These are phyloP conservation scores for Phalacrocorax brasilianus DNA, from an alignment of 2,113 vertebrate genomes.

Conservation along the genomic window DNA sequence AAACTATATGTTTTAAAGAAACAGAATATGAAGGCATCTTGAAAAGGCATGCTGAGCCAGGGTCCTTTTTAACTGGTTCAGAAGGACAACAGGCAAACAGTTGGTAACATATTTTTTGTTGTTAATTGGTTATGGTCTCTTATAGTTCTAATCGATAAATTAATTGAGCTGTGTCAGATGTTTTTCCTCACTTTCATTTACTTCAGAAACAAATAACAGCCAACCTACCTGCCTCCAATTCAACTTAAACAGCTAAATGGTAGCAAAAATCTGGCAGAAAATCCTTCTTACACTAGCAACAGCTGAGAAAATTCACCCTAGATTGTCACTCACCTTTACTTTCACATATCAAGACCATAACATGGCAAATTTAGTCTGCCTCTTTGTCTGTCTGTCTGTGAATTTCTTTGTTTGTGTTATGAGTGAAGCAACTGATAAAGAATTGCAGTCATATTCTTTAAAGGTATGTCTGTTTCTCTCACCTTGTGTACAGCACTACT, in stretches of 20 bases:
- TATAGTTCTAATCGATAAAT: neutral
- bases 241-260: neutral
- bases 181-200: neutral
- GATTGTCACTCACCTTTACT: neutral
- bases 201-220: neutral
- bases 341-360: neutral
- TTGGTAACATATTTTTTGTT: neutral
- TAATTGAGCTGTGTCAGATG: neutral
- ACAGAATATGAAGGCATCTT: neutral
- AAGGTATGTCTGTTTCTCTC: neutral
- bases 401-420: neutral
- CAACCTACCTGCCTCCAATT: neutral
- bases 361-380: neutral
- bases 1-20: conserved; percentile 27
- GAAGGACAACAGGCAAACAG: neutral
- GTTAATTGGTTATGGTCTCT: neutral
- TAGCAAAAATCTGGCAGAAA: neutral
- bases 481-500: neutral
- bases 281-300: neutral
- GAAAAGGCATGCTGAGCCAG: neutral
- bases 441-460: neutral
- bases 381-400: neutral
- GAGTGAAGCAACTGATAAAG: neutral
- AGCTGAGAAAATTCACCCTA: neutral
- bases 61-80: conserved; percentile 4